These are phyloP conservation scores for Cryptophagus acutangulus DNA, from an alignment of 2,888 invertebrate genomes.

Conservation along the genomic window DNA sequence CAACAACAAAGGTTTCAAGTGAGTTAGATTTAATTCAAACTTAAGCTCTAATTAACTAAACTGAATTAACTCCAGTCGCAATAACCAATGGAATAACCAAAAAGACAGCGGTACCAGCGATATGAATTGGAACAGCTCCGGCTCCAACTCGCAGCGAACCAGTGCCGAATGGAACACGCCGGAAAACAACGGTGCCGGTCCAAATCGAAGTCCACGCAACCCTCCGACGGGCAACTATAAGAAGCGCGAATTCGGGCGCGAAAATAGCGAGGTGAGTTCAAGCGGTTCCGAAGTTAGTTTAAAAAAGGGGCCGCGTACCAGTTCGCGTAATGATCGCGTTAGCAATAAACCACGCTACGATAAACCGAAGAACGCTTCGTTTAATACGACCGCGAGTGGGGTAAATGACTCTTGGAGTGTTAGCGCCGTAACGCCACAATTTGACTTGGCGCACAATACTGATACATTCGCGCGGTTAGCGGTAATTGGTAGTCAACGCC, in stretches of 20 bases:
- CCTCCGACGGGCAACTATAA: not conserved
- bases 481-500: slow-evolving; percentile 50
- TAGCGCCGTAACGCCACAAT: slow-evolving; percentile 23
- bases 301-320: slow-evolving; percentile 30
- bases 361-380: slow-evolving; percentile 15
- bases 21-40: slow-evolving; percentile 17
- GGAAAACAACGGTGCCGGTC: not conserved
- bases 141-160: not conserved
- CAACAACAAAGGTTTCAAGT: slow-evolving; percentile 35
- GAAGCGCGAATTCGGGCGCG: slow-evolving; percentile 23
- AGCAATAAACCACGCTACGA: slow-evolving; percentile 16
- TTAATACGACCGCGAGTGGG: too few species aligned
- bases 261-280: slow-evolving; percentile 38
- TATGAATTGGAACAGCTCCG: slow-evolving; percentile 1
- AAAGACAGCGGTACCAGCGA: not conserved
- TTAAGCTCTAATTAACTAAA: too few species aligned
- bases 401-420: slow-evolving; percentile 33
- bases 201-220: too few species aligned
- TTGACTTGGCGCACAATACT: slow-evolving; percentile 33
- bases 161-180: not conserved
- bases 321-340: slow-evolving; percentile 28
- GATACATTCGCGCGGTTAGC: slow-evolving; percentile 29
- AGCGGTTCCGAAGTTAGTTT: slow-evolving; percentile 40
- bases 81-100: not conserved
- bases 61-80: not conserved